Conservation (phyloP, 1,140 invertebrate species). For the Colletes latitarsis region DNA sequence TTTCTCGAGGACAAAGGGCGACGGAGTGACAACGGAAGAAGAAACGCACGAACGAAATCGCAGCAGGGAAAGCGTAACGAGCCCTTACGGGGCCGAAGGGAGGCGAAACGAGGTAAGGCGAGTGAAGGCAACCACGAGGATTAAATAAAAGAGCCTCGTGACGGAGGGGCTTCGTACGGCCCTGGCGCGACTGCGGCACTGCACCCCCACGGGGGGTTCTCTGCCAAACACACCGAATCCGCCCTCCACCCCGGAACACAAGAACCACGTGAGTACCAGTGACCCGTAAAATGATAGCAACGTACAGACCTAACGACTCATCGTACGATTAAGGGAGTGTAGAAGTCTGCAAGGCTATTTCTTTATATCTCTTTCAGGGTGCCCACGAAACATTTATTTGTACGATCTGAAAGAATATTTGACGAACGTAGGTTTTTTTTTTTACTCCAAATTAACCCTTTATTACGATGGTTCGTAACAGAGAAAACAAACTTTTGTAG, state of each 20-base stretch:
- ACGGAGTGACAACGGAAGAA: too few species aligned
- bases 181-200: slow-evolving; percentile 81
- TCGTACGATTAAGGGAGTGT: too few species aligned
- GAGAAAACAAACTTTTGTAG: too few species aligned
- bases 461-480: too few species aligned
- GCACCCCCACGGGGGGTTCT: slow-evolving; percentile 80
- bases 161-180: slow-evolving; percentile 81
- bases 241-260: slow-evolving; percentile 79
- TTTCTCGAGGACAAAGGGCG: too few species aligned
- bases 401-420: too few species aligned
- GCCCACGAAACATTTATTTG: too few species aligned
- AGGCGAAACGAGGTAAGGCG: slow-evolving; percentile 40
- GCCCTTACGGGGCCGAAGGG: background rate
- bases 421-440: too few species aligned
- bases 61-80: background rate
- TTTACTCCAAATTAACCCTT: too few species aligned
- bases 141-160: slow-evolving; percentile 78
- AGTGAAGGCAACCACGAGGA: slow-evolving; percentile 45
- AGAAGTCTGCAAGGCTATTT: too few species aligned
- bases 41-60: background rate
- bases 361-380: too few species aligned
- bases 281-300: background rate
- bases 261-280: slow-evolving; percentile 74
- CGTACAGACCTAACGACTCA: too few species aligned
- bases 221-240: slow-evolving; percentile 80